These are phyloP conservation scores for Synanthedon formicaeformis DNA, from an alignment of 2,888 invertebrate species.

Conservation along the genomic window DNA sequence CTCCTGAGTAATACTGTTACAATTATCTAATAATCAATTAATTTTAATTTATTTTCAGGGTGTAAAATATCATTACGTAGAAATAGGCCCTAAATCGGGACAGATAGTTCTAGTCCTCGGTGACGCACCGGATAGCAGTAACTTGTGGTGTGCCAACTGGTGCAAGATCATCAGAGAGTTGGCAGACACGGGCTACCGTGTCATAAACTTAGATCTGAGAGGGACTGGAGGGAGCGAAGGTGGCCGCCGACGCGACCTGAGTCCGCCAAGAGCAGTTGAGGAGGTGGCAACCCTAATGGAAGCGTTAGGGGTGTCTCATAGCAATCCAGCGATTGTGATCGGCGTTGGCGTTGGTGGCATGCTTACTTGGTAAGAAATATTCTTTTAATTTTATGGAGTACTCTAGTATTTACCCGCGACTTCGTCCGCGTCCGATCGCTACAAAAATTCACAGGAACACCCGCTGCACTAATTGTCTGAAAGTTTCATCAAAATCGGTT, in stretches of 20 bases:
- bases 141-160: constrained; percentile 50
- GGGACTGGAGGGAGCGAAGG: constrained; percentile 57
- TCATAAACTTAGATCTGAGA: constrained; percentile 52
- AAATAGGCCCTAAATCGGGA: constrained; percentile 49
- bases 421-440: too few relatives aligned
- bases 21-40: too few relatives aligned
- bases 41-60: constrained; percentile 29
- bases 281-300: constrained; percentile 41
- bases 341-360: constrained; percentile 61
- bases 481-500: too few relatives aligned
- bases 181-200: constrained; percentile 41
- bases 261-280: constrained; percentile 49
- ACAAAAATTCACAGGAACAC: too few relatives aligned
- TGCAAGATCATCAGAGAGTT: constrained; percentile 33
- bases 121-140: constrained; percentile 48
- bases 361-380: constrained; percentile 48
- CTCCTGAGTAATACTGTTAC: too few relatives aligned
- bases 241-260: constrained; percentile 38
- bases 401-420: not conserved
- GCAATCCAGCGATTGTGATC: constrained; percentile 41
- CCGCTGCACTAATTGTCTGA: too few relatives aligned
- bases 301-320: constrained; percentile 44
- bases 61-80: constrained; percentile 62
- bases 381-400: constrained; percentile 1
- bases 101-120: constrained; percentile 45